A percentile compares a stretch with the other conserved stretches of the same genome.
These are phyloP conservation scores for Nibea albiflora DNA, from an alignment of 2,113 vertebrate species.

Conservation along the genomic window DNA sequence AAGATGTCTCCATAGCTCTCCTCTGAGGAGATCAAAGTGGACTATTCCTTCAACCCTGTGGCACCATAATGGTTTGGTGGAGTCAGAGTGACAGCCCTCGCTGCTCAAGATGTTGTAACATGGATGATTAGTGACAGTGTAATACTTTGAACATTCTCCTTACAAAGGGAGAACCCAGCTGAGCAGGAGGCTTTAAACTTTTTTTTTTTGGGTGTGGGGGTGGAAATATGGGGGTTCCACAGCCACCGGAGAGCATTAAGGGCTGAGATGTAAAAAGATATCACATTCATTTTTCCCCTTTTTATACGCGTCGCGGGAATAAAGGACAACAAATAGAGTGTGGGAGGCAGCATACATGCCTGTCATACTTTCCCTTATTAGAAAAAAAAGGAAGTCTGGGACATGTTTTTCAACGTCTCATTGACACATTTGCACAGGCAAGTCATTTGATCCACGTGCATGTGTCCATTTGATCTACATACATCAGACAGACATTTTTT, in stretches of 20 bases:
- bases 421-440: constrained; percentile 65
- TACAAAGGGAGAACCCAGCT: constrained; percentile 85
- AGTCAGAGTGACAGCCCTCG: constrained; percentile 77
- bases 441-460: constrained; percentile 16
- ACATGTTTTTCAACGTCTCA: constrained; percentile 65
- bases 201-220: constrained; percentile 48
- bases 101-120: constrained; percentile 75
- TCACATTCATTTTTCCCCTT: constrained; percentile 79
- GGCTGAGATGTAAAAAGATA: constrained; percentile 85
- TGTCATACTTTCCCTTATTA: constrained; percentile 79
- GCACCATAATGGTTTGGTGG: constrained; percentile 70
- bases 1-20: constrained; percentile 79
- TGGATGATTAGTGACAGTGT: constrained; percentile 83
- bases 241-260: constrained; percentile 83
- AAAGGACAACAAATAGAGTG: constrained; percentile 85
- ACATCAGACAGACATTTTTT: not conserved
- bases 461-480: not conserved
- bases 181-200: constrained; percentile 84
- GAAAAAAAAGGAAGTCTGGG: constrained; percentile 62
- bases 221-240: constrained; percentile 69
- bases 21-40: constrained; percentile 84
- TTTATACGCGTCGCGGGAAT: constrained; percentile 85
- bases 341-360: constrained; percentile 78
- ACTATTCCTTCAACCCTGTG: constrained; percentile 74
- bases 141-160: constrained; percentile 80